These are phyloP conservation scores for Alexandromys oeconomus DNA, from an alignment of 2,797 vertebrate genomes.

Conservation along the genomic window DNA sequence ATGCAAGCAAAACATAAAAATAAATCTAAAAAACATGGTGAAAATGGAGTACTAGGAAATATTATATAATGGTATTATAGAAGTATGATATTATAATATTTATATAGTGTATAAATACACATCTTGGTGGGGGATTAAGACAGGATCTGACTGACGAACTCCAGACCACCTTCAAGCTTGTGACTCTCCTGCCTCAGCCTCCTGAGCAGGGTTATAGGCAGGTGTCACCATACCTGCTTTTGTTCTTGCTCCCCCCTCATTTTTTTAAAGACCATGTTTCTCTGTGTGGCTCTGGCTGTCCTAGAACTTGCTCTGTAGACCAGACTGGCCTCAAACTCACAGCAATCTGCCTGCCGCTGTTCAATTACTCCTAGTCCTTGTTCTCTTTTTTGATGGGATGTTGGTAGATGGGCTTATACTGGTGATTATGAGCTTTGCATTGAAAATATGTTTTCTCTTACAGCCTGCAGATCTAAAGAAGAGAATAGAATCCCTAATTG, in stretches of 20 bases:
- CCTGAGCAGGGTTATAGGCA: neutral
- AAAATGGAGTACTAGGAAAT: conserved; percentile 28
- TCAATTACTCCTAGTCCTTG: neutral
- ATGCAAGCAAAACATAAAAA: neutral
- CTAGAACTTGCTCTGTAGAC: neutral
- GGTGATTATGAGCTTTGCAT: conserved; percentile 52
- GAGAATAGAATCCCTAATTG: conserved; percentile 99
- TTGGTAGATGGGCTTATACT: conserved; percentile 51
- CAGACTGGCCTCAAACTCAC: neutral
- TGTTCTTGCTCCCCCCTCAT: neutral
- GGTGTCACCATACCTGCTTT: neutral
- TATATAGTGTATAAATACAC: neutral
- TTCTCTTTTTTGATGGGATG: conserved; percentile 18
- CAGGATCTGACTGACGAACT: neutral
- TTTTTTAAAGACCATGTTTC: neutral
- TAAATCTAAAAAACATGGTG: neutral
- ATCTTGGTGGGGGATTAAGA: neutral
- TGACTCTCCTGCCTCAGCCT: neutral
- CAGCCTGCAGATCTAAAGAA: conserved; percentile 99
- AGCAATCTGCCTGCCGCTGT: neutral
- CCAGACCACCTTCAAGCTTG: neutral
- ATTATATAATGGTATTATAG: neutral
- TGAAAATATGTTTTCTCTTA: conserved; percentile 84
- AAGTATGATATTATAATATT: neutral
- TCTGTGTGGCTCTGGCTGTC: neutral